Evolutionary conservation across 2,113 vertebrate species (phyloP).

Genomic region (Cephalopterus ornatus): DNA sequence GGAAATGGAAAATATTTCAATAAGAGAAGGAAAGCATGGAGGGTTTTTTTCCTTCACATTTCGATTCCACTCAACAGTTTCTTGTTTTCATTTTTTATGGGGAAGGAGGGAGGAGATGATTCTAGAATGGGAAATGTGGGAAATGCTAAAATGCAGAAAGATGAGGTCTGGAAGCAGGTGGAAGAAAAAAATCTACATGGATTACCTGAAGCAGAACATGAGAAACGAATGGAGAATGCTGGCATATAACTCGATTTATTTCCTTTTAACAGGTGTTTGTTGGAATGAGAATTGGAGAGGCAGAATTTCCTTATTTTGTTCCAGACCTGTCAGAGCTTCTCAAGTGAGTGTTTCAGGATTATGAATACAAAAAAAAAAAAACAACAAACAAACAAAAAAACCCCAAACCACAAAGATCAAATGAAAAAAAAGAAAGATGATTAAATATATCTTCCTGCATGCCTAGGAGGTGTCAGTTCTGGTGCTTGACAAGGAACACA

Average conservation of each 20-base stretch:
- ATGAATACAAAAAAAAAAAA: not conserved
- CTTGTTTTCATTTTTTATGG: not conserved
- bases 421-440: not conserved
- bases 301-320: constrained; percentile 22
- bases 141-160: constrained; percentile 13
- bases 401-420: not conserved
- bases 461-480: not conserved
- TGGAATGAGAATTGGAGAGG: not conserved
- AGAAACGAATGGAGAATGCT: constrained; percentile 1
- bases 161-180: constrained; percentile 24
- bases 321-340: constrained; percentile 18
- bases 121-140: constrained; percentile 1
- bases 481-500: constrained; percentile 33
- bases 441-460: constrained; percentile 4
- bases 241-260: not conserved
- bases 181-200: constrained; percentile 6
- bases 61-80: not conserved
- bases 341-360: not conserved
- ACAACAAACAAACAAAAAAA: not conserved
- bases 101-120: not conserved
- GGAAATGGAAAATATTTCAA: not conserved
- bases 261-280: constrained; percentile 41
- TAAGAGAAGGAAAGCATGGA: not conserved
- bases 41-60: not conserved
- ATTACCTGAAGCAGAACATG: constrained; percentile 33